Percentiles rank a stretch among this genome's conserved stretches.
phyloP scores from a whole-genome alignment of 2,797 vertebrate genomes.

The Tapera naevia region DNA sequence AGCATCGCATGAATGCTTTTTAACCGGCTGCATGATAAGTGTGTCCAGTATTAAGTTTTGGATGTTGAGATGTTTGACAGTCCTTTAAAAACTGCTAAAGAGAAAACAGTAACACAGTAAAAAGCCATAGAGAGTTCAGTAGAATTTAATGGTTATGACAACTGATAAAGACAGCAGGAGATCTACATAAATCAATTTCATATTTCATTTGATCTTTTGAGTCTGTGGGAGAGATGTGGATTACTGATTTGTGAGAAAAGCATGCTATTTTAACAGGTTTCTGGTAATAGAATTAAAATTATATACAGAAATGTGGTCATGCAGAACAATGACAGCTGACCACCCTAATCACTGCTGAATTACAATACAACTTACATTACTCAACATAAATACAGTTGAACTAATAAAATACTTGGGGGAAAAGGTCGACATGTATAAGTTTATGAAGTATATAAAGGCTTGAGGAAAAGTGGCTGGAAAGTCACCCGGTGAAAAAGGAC shows the following conservation, averaged over 20 bases:
- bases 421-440: neutral
- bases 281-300: neutral
- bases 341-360: neutral
- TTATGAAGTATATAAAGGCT: too few species aligned
- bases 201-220: conserved; percentile 1
- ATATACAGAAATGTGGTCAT: neutral
- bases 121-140: neutral
- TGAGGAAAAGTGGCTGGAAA: too few species aligned
- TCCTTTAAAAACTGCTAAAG: conserved; percentile 38
- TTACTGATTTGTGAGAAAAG: neutral
- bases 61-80: conserved; percentile 20
- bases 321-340: conserved; percentile 18
- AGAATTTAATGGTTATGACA: conserved; percentile 23
- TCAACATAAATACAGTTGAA: neutral
- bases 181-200: conserved; percentile 20
- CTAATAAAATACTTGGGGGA: neutral
- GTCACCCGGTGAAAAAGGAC: too few species aligned
- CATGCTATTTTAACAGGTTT: neutral
- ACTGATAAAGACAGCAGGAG: neutral
- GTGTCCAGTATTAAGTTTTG: neutral
- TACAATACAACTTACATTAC: neutral
- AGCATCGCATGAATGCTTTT: conserved; percentile 23
- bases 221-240: neutral
- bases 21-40: conserved; percentile 33
- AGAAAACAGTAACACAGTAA: neutral